Conservation (phyloP, 2,113 vertebrate genomes). For the Grallaria varia region DNA sequence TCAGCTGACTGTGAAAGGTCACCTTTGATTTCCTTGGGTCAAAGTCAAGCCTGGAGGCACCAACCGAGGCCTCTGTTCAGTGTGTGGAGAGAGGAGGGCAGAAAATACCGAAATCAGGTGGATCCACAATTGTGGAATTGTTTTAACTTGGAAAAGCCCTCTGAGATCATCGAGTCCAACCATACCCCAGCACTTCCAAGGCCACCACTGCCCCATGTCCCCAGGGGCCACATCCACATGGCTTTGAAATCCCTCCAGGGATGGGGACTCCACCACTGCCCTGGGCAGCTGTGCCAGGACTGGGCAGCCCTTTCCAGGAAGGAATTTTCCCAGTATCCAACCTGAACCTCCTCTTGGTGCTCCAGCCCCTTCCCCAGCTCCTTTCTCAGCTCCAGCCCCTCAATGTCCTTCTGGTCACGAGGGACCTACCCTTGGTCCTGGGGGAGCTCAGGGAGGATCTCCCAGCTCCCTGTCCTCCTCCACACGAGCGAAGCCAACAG, state of each 20-base stretch:
- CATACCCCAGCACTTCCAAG: not conserved
- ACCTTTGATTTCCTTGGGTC: not conserved
- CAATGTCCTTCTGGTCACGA: not conserved
- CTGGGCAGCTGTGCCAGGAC: not conserved
- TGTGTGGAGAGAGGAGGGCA: not conserved
- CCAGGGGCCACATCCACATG: not conserved
- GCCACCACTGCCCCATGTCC: not conserved
- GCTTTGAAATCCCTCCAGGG: not conserved
- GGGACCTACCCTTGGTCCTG: not conserved
- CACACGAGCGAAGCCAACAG: rapidly evolving
- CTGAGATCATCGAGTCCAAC: not conserved
- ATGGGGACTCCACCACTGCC: not conserved
- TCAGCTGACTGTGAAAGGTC: not conserved
- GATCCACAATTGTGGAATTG: not conserved
- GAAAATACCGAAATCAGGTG: rapidly evolving
- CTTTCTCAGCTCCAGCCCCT: not conserved
- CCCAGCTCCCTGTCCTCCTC: not conserved
- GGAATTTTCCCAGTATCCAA: not conserved
- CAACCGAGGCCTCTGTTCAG: not conserved
- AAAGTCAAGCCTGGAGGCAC: not conserved
- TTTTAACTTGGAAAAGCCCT: not conserved
- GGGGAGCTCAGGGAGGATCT: not conserved
- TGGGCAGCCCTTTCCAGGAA: rapidly evolving
- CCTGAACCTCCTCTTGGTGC: not conserved
- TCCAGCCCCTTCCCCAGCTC: not conserved